Conservation (phyloP, 2,113 vertebrate species). For the Mus spicilegus region DNA sequence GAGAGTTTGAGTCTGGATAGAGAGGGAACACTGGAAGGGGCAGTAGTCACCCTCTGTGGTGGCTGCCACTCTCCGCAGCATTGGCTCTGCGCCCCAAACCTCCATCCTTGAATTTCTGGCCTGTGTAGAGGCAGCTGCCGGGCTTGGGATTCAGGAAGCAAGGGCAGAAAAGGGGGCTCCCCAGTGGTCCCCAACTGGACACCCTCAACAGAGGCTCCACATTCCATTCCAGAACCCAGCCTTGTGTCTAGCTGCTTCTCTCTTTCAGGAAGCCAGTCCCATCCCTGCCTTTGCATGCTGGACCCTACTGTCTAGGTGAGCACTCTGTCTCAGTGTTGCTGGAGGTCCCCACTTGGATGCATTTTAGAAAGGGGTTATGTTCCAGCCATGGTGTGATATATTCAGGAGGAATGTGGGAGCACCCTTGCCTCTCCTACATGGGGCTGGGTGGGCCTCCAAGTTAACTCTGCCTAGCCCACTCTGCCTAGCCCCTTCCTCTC, state of each 20-base stretch:
- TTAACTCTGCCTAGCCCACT: not conserved
- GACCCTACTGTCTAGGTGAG: rapidly evolving
- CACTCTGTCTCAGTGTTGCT: not conserved
- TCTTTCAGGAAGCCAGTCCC: not conserved
- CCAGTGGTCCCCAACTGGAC: not conserved
- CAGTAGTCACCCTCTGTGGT: not conserved
- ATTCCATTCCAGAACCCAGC: not conserved
- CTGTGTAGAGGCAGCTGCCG: not conserved
- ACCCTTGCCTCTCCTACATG: not conserved
- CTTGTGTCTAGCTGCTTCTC: not conserved
- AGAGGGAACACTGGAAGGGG: not conserved
- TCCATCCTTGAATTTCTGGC: not conserved
- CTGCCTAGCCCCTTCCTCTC: not conserved
- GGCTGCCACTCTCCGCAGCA: not conserved
- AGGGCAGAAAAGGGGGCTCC: not conserved
- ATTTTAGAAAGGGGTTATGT: not conserved
- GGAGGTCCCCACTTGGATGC: not conserved
- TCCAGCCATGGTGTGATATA: too few relatives aligned
- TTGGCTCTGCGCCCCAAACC: not conserved
- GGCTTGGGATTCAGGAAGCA: not conserved
- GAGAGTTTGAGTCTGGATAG: not conserved
- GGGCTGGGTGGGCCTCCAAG: not conserved
- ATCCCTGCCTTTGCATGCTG: not conserved
- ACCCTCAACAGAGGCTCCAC: not conserved
- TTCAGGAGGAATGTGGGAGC: not conserved